Evolutionary conservation across 2,888 invertebrate genomes (phyloP).

Genomic region (Lepidonotus clava): DNA sequence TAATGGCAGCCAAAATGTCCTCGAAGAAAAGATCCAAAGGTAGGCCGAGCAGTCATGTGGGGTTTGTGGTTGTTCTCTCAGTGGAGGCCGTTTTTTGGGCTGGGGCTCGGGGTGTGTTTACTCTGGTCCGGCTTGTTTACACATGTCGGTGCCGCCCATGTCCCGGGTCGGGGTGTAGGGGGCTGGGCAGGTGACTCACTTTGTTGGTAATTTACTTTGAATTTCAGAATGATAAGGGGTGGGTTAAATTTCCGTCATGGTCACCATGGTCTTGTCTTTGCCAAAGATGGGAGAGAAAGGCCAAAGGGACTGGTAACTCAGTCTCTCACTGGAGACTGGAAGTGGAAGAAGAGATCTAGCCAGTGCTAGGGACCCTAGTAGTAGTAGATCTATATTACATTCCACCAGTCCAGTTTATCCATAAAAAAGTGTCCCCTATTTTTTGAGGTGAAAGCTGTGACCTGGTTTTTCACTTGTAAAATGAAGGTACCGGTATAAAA

Average conservation of each 20-base stretch:
- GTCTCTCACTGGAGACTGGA: too few species aligned
- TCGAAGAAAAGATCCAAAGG: not conserved
- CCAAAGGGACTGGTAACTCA: too few species aligned
- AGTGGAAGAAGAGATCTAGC: too few species aligned
- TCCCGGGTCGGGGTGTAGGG: not conserved
- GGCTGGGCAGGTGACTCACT: not conserved
- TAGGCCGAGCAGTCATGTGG: not conserved
- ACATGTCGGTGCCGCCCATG: not conserved
- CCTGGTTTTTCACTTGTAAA: too few species aligned
- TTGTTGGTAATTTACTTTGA: not conserved
- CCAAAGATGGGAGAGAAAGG: not conserved
- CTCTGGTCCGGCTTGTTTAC: not conserved
- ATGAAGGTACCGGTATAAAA: too few species aligned
- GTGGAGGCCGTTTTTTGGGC: not conserved
- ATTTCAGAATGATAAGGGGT: not conserved
- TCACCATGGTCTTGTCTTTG: not conserved
- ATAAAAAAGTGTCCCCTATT: too few species aligned
- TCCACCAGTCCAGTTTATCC: too few species aligned
- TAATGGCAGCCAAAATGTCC: not conserved
- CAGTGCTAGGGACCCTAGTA: too few species aligned
- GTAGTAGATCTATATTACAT: too few species aligned
- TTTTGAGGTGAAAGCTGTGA: too few species aligned
- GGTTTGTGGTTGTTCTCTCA: not conserved
- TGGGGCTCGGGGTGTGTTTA: slow-evolving; percentile 8
- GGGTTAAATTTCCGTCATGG: not conserved